Base-by-base conservation (phyloP, 2,888 invertebrate species). In the Kryphioiulus occultus region DNA sequence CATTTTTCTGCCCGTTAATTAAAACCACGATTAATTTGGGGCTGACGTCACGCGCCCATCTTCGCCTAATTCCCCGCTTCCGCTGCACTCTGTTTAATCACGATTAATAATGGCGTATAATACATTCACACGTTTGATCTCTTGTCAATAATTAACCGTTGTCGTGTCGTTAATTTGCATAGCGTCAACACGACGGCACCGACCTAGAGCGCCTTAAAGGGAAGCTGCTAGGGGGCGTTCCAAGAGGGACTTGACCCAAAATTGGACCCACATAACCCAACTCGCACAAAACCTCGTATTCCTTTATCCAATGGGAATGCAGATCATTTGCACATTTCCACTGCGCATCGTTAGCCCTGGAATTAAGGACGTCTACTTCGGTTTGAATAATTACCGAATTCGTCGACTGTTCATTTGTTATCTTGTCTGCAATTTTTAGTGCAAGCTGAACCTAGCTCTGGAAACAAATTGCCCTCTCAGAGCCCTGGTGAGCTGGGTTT, bases 41-140 rank as follows among this genome's bases (percentile, higher is more conserved):
- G 19, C 15, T 53, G 53, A 53, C 53, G 53, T 19, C 15, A 53
- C 5, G 53, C 53, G 53, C 19, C 53, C 53, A 53, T 53, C 53
- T 53, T 53, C 53, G 17, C 19, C 19, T 15, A 53, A 53, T 53
- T 53, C 53, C 53, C 53, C 53, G 53, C 19, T 53, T 19, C 53
- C 53, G 53, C 5, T 53, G 53, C 53, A 53, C 53, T 53, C 53
- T 19, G 53, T 53, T 53, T 53, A 53, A 53, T 53, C 53, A 53
- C 53, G 53, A 53, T 53, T 53, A 53, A 53, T 53, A 53, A 53
- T 53, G 53, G 53, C 53, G 53, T 53, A 53, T 53, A 53, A 53
- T 53, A 53, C 53, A 53, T 53, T 53, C 53, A 53, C 53, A 53
- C 53, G 53, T 53, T 53, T 53, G 53, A 53, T 53, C 53, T 53